phyloP scores from a whole-genome alignment of 1,140 invertebrate genomes.

The Calephelis virginiensis region DNA sequence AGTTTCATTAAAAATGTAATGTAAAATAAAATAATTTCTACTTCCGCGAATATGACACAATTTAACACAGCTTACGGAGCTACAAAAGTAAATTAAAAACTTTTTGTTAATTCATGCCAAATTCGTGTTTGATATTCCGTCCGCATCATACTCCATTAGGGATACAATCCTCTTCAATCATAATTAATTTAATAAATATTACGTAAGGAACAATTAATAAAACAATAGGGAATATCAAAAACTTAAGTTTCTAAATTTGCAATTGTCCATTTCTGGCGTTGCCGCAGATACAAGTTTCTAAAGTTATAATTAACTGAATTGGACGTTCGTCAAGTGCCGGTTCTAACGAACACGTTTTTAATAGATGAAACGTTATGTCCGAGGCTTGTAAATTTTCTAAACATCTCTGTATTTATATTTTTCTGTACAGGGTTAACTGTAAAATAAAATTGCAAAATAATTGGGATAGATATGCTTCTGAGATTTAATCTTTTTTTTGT shows the following conservation, averaged over 20 bases:
- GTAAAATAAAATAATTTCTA: background rate
- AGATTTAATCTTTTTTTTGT: too few species aligned
- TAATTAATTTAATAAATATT: conserved; percentile 66
- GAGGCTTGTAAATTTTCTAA: too few species aligned
- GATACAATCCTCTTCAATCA: conserved; percentile 65
- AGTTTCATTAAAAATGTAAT: too few species aligned
- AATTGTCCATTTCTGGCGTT: conserved; percentile 27
- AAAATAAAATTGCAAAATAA: too few species aligned
- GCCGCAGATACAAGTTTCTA: conserved; percentile 12
- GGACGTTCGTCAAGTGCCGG: background rate
- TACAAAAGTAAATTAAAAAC: conserved; percentile 36
- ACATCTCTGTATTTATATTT: too few species aligned
- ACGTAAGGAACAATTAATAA: conserved; percentile 48
- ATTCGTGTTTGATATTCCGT: conserved; percentile 50
- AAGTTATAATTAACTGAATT: conserved; percentile 23
- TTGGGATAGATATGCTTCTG: too few species aligned
- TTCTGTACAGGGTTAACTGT: too few species aligned
- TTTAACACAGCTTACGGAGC: conserved; percentile 10
- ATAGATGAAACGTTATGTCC: too few species aligned
- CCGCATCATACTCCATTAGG: conserved; percentile 42
- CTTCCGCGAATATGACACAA: background rate
- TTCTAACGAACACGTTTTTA: background rate
- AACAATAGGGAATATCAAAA: conserved; percentile 42
- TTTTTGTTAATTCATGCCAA: conserved; percentile 27
- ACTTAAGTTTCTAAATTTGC: conserved; percentile 36